A percentile compares a stretch with the other conserved stretches of the same genome.
phyloP scores from a whole-genome alignment of 2,797 vertebrate genomes.

The Meda fulgida region DNA sequence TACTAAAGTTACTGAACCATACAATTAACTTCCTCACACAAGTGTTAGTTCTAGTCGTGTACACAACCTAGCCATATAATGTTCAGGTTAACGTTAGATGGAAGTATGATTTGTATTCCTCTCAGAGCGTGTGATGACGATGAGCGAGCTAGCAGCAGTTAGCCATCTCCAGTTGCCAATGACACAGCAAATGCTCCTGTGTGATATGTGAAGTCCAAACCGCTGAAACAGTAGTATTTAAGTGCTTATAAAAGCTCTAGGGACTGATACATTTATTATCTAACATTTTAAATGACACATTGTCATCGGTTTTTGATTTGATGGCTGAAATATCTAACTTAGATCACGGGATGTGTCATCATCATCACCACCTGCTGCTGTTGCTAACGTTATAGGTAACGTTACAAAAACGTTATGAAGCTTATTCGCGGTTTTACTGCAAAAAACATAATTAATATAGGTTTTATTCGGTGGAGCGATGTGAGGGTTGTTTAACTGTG shows the following conservation, averaged over 20 bases:
- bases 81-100: neutral
- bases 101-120: neutral
- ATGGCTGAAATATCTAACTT: neutral
- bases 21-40: neutral
- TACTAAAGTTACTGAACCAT: neutral
- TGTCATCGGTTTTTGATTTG: neutral
- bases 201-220: conserved; percentile 8
- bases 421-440: neutral
- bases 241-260: neutral
- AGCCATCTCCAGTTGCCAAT: conserved; percentile 70
- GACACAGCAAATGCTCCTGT: conserved; percentile 80
- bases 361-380: neutral
- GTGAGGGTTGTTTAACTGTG: neutral
- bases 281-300: neutral
- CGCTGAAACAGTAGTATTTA: neutral
- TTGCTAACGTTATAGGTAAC: too few relatives aligned
- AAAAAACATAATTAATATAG: too few relatives aligned
- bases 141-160: conserved; percentile 62
- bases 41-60: neutral
- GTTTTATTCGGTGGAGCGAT: too few relatives aligned
- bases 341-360: neutral
- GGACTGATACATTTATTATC: neutral
- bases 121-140: neutral
- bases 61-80: too few relatives aligned
- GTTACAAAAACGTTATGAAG: neutral